These are phyloP conservation scores for Tortricodes alternella DNA, from an alignment of 2,888 invertebrate genomes.

Conservation along the genomic window DNA sequence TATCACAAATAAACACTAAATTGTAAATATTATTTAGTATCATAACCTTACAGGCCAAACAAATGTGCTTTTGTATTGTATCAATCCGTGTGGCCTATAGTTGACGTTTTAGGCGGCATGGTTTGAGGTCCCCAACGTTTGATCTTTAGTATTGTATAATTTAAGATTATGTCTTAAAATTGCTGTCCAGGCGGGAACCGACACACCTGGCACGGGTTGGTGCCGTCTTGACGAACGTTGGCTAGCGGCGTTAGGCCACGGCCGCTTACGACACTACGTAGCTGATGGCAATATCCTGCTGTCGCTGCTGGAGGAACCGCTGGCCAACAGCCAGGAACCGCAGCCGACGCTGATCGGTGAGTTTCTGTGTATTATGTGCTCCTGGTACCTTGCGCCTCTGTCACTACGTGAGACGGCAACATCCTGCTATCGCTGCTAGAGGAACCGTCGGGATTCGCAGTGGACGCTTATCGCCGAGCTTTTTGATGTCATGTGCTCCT, in stretches of 20 bases:
- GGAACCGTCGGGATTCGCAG: background rate
- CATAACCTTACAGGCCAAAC: too few species aligned
- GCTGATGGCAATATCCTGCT: constrained; percentile 95
- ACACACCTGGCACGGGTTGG: constrained; percentile 88
- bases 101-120: too few species aligned
- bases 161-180: background rate
- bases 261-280: constrained; percentile 88
- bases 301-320: constrained; percentile 94
- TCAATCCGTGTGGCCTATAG: too few species aligned
- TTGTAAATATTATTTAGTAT: too few species aligned
- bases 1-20: too few species aligned
- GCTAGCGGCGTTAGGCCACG: constrained; percentile 85
- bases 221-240: constrained; percentile 95
- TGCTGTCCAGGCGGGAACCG: constrained; percentile 87
- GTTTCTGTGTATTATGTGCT: background rate
- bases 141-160: too few species aligned
- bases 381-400: background rate
- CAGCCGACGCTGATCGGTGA: constrained; percentile 92
- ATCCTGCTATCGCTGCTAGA: background rate
- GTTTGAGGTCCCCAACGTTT: too few species aligned
- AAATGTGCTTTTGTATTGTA: too few species aligned
- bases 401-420: background rate
- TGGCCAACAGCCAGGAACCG: constrained; percentile 96
- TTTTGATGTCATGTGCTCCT: background rate
- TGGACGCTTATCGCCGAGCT: background rate